Evolutionary conservation across 2,113 vertebrate genomes (phyloP), one percentile per base, ranked within the genome.

Genomic region (Scomber japonicus): DNA sequence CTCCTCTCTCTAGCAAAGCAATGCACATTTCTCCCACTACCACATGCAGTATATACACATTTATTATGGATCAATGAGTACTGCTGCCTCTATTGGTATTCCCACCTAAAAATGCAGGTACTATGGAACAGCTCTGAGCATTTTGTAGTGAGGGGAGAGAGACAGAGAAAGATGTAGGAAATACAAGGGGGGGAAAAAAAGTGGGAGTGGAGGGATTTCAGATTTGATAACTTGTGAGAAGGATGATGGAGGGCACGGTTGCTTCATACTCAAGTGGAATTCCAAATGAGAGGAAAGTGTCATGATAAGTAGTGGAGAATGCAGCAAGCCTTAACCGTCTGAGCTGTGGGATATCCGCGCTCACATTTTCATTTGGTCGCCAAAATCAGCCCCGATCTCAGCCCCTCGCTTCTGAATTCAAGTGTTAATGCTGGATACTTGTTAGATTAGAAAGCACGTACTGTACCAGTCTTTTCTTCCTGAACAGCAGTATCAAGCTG

Each of bases 21-120:
- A 27, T 50, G 74, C 75, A 61, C 21, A 63, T 63, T 71, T 75
- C 64, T 66, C 21, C 24, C 51, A 67, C 24, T 27, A 27, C 40
- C 69, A 24, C 71, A 68, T 69, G 63, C 78, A 15, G 54, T 50
- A 40, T 21, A 59, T 3, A 24, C 69, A 53, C 80, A 88, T 88
- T 75, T 75, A 83, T 83, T 67, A 85, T 85, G 76, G 61, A 86
- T 80, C 69, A 74, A 80, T 63, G 82, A 59, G 16, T 6, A 5
- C 61, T 67, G 44, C 45, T 67, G 19, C 27, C 63, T 75, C 21
- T 56, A 31, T 45, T 74, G 53, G 31, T 76, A 72, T 81, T 69
- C 71, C 56, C 35, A 56, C 57, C 73, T 46, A 68, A 72, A 55
- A 71, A 77, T 54, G 10, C 57, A 46, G 53, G 40, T 59, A 50